Percentiles rank a stretch among this genome's conserved stretches.
Evolutionary conservation across 2,888 invertebrate genomes (phyloP).

Genomic region (Copidosoma aretas): DNA sequence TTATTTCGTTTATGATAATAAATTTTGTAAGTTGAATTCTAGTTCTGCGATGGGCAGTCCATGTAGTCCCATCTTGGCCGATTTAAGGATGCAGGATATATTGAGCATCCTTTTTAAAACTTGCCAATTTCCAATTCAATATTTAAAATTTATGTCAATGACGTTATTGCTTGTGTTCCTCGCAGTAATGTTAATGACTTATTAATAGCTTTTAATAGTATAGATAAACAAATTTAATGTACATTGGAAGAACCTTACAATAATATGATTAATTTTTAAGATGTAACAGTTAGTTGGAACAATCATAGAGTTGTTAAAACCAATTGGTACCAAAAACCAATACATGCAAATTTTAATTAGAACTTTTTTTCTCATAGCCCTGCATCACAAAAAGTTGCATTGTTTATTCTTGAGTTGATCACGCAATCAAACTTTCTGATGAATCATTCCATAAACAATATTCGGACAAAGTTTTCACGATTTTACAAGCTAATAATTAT

Average conservation of each 20-base stretch:
- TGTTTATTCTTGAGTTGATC: neutral
- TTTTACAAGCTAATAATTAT: too few relatives aligned
- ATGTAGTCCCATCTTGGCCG: neutral
- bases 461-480: too few relatives aligned
- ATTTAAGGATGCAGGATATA: neutral
- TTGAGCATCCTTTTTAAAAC: neutral
- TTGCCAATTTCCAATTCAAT: neutral
- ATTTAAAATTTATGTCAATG: neutral
- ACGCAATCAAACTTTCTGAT: too few relatives aligned
- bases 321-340: constrained; percentile 3
- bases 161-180: neutral
- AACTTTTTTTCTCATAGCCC: constrained; percentile 1
- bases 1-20: neutral
- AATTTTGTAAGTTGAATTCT: neutral
- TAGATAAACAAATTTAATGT: neutral
- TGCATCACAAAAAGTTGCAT: neutral
- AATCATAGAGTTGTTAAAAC: neutral
- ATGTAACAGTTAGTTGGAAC: neutral
- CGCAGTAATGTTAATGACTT: neutral
- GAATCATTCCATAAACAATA: too few relatives aligned
- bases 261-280: constrained; percentile 5
- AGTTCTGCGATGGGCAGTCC: neutral
- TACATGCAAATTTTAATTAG: neutral
- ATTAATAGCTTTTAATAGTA: neutral
- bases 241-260: neutral